Percentiles rank a stretch among this genome's conserved stretches.
These are phyloP conservation scores for Poeciliopsis occidentalis DNA, from an alignment of 2,113 vertebrate genomes.

Conservation along the genomic window DNA sequence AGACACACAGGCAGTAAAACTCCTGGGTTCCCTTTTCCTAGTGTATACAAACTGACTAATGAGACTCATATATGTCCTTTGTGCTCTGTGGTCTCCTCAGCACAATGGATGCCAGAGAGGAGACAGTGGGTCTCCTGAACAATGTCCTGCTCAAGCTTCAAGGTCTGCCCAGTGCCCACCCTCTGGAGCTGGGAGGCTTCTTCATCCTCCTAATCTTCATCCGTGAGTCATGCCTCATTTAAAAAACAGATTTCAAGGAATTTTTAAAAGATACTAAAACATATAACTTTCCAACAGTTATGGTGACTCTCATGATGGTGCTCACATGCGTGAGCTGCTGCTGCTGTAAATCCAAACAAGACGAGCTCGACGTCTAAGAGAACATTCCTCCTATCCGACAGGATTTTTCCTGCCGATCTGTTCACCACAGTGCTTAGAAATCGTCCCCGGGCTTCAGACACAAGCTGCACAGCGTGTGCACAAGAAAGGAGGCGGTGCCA, in stretches of 20 bases:
- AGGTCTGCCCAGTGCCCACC: constrained; percentile 81
- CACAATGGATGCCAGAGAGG: constrained; percentile 76
- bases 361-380: constrained; percentile 39
- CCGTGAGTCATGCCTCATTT: constrained; percentile 78
- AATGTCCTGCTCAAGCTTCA: constrained; percentile 86
- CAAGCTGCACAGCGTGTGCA: not conserved
- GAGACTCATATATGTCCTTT: not conserved
- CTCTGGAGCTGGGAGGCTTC: constrained; percentile 85
- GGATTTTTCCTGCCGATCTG: not conserved
- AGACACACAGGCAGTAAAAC: too few species aligned
- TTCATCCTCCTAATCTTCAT: constrained; percentile 87
- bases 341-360: constrained; percentile 43
- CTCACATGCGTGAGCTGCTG: constrained; percentile 58
- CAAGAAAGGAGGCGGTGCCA: not conserved
- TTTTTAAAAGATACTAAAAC: not conserved
- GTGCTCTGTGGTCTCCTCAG: not conserved
- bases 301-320: constrained; percentile 58
- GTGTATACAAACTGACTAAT: not conserved
- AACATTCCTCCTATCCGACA: not conserved
- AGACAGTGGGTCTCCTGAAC: constrained; percentile 77
- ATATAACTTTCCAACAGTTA: constrained; percentile 52
- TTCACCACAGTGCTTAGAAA: not conserved
- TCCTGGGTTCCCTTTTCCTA: too few species aligned
- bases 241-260: too few species aligned
- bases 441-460: not conserved